A percentile compares a stretch with the other conserved stretches of the same genome.
These are phyloP conservation scores for Phrynocephalus vlangalii DNA, from an alignment of 2,797 vertebrate genomes.

Conservation along the genomic window DNA sequence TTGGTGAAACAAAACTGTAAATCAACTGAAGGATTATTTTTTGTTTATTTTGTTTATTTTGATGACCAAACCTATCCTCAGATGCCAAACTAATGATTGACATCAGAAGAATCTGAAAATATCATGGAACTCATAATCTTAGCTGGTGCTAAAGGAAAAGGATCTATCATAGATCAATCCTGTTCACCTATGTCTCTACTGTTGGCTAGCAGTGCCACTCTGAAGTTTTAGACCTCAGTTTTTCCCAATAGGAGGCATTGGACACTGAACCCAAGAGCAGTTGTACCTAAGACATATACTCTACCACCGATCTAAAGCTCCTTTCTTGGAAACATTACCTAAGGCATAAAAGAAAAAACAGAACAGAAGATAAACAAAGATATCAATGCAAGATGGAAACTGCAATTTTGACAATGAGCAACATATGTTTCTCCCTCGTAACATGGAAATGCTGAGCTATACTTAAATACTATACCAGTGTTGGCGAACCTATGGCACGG, in stretches of 20 bases:
- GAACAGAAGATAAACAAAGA: background rate
- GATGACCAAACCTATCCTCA: background rate
- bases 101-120: background rate
- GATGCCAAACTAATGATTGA: background rate
- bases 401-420: background rate
- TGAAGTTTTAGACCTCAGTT: background rate
- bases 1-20: constrained; percentile 34
- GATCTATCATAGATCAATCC: background rate
- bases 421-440: background rate
- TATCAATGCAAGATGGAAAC: background rate
- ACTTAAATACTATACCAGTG: background rate
- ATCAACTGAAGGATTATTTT: background rate
- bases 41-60: background rate
- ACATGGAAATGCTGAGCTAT: background rate
- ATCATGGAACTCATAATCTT: background rate
- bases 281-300: background rate
- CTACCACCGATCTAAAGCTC: background rate
- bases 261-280: too few relatives aligned
- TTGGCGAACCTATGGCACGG: too few relatives aligned
- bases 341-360: background rate
- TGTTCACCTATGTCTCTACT: background rate
- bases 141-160: background rate
- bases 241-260: background rate
- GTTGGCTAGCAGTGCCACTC: background rate
- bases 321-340: background rate